Evolutionary conservation across 2,888 invertebrate genomes (phyloP).

Genomic region (Nemurella pictetii): DNA sequence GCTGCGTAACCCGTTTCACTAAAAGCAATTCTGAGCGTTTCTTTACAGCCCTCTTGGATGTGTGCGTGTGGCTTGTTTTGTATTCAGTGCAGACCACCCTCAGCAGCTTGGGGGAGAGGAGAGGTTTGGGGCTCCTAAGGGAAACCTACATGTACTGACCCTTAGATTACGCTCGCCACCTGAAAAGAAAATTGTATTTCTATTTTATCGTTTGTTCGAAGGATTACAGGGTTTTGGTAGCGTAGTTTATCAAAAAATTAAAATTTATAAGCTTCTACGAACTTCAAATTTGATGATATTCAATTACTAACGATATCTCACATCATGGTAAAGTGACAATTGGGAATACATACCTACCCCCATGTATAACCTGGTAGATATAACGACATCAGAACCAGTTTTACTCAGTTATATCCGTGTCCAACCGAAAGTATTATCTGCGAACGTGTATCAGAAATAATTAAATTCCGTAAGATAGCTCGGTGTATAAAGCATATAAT

Average conservation of each 20-base stretch:
- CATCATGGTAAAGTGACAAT: too few species aligned
- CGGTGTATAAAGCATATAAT: background rate
- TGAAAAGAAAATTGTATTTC: background rate
- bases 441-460: background rate
- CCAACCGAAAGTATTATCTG: background rate
- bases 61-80: background rate
- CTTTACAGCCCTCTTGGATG: background rate
- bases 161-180: background rate
- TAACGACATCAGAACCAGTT: too few species aligned
- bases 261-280: too few species aligned
- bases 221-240: background rate
- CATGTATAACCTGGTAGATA: too few species aligned
- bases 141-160: background rate
- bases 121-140: background rate
- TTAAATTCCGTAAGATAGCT: background rate
- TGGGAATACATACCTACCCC: too few species aligned
- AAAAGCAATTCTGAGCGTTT: background rate
- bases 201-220: background rate
- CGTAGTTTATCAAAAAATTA: too few species aligned
- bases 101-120: background rate
- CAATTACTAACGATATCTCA: too few species aligned
- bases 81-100: background rate
- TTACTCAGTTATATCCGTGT: background rate
- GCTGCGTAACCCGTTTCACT: background rate
- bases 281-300: too few species aligned